Conservation (phyloP, 2,113 vertebrate genomes). For the Gopherus flavomarginatus region DNA sequence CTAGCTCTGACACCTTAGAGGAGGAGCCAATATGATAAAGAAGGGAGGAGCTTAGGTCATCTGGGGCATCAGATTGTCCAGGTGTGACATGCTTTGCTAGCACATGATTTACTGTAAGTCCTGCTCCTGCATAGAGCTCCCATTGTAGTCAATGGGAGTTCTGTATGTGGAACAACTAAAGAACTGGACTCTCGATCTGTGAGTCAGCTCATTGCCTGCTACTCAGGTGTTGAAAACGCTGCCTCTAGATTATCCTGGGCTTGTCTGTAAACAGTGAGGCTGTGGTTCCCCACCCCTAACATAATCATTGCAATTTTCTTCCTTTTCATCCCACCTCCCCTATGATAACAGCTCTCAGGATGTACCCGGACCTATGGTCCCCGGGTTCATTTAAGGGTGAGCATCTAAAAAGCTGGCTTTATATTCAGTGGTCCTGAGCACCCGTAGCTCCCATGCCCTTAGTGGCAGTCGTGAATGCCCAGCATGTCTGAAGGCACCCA, state of each 20-base stretch:
- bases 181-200: neutral
- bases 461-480: too few relatives aligned
- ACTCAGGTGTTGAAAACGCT: neutral
- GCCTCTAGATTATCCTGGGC: neutral
- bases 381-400: too few relatives aligned
- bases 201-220: neutral
- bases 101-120: neutral
- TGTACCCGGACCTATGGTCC: too few relatives aligned
- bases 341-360: too few relatives aligned
- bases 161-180: neutral
- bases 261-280: too few relatives aligned
- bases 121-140: neutral
- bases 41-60: neutral
- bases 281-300: too few relatives aligned
- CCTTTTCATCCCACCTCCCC: too few relatives aligned
- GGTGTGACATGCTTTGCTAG: neutral
- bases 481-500: too few relatives aligned
- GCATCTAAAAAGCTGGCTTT: too few relatives aligned
- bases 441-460: too few relatives aligned
- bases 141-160: neutral
- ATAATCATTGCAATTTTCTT: too few relatives aligned
- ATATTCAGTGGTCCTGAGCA: too few relatives aligned
- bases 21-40: neutral
- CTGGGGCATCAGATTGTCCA: neutral
- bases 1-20: neutral